Evolutionary conservation across 2,888 invertebrate genomes (phyloP).

Genomic region (Cepaea hortensis): DNA sequence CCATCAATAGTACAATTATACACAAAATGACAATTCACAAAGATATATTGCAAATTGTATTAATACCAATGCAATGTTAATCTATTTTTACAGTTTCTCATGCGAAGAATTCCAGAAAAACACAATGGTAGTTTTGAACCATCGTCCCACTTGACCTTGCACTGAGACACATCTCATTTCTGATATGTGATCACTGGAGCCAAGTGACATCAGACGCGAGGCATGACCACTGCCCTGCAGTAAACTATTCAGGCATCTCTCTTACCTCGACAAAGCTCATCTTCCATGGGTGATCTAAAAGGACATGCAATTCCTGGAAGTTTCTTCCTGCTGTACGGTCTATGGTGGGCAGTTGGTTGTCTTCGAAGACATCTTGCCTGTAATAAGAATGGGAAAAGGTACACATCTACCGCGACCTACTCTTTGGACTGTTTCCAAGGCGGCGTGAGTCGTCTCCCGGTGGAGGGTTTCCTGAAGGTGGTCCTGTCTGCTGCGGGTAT

Average conservation of each 20-base stretch:
- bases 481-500: constrained; percentile 26
- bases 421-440: constrained; percentile 6
- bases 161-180: too few species aligned
- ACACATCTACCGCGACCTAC: constrained; percentile 32
- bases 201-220: too few species aligned
- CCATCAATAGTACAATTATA: too few species aligned
- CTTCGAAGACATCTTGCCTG: constrained; percentile 25
- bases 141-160: too few species aligned
- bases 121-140: too few species aligned
- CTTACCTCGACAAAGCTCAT: background rate
- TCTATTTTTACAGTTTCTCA: too few species aligned
- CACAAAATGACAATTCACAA: too few species aligned
- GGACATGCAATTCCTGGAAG: constrained; percentile 42
- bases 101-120: too few species aligned
- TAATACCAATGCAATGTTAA: too few species aligned
- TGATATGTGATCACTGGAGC: too few species aligned
- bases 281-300: constrained; percentile 33
- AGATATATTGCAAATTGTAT: too few species aligned
- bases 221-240: too few species aligned
- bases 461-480: constrained; percentile 37
- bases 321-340: constrained; percentile 34
- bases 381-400: background rate
- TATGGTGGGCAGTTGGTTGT: constrained; percentile 33
- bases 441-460: constrained; percentile 26
- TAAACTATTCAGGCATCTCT: background rate